Conservation (phyloP, 2,888 invertebrate species). For the Aphodius sticticus region DNA sequence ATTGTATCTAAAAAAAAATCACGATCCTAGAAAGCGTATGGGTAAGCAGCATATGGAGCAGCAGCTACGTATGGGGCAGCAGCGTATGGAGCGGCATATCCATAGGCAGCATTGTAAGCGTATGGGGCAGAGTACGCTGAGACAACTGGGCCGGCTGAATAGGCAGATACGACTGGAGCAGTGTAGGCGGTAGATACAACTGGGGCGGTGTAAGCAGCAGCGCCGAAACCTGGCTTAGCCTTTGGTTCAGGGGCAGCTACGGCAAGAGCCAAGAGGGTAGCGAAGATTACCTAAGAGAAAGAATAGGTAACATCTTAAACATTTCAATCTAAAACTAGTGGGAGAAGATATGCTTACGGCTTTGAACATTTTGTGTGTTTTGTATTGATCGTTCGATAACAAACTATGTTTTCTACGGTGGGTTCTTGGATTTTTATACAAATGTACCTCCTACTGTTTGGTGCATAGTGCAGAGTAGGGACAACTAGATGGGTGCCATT, state of each 20-base stretch:
- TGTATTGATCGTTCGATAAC: background rate
- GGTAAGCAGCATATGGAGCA: slow-evolving; percentile 19
- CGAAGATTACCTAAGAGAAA: slow-evolving; percentile 18
- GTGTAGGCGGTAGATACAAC: slow-evolving; percentile 37
- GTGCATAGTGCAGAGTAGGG: background rate
- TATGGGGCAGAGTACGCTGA: slow-evolving; percentile 49
- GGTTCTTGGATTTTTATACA: background rate
- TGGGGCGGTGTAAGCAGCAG: slow-evolving; percentile 55
- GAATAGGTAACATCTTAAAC: background rate
- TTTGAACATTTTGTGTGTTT: slow-evolving; percentile 23
- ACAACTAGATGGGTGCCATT: background rate
- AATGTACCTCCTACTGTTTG: background rate
- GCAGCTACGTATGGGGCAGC: slow-evolving; percentile 28
- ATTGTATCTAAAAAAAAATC: background rate
- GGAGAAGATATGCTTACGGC: background rate
- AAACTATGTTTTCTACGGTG: background rate
- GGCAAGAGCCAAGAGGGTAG: slow-evolving; percentile 28
- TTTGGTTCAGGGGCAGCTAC: slow-evolving; percentile 25
- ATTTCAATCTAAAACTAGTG: background rate
- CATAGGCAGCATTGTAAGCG: slow-evolving; percentile 44
- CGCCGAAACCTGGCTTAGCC: slow-evolving; percentile 37
- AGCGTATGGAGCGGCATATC: slow-evolving; percentile 43
- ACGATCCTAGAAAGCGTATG: background rate
- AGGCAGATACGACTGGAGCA: slow-evolving; percentile 51
- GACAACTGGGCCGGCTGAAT: slow-evolving; percentile 37